A percentile compares a stretch with the other conserved stretches of the same genome.
phyloP scores from a whole-genome alignment of 2,888 invertebrate genomes.

The Agrenia bidenticulata region DNA sequence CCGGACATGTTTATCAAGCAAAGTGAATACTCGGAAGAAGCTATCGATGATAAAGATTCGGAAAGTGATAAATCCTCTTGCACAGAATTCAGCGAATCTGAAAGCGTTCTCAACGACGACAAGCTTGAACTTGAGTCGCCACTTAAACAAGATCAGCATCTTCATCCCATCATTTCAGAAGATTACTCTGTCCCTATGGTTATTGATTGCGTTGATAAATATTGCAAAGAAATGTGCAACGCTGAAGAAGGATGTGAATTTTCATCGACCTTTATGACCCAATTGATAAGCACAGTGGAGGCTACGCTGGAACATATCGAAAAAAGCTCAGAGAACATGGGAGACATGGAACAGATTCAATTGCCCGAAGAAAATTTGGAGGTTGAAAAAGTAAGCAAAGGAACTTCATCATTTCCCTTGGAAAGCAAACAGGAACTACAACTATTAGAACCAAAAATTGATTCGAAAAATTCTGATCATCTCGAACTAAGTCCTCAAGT shows the following conservation, averaged over 20 bases:
- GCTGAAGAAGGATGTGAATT: too few relatives aligned
- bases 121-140: not conserved
- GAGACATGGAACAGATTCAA: not conserved
- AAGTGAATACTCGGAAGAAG: not conserved
- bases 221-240: too few relatives aligned
- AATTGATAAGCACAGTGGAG: not conserved
- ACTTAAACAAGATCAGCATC: too few relatives aligned
- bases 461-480: too few relatives aligned
- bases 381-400: too few relatives aligned
- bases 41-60: conserved; percentile 2
- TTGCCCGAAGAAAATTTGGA: not conserved
- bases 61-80: conserved; percentile 11
- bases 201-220: too few relatives aligned
- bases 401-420: too few relatives aligned
- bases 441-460: too few relatives aligned
- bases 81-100: conserved; percentile 26
- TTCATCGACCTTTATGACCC: too few relatives aligned
- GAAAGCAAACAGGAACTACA: too few relatives aligned
- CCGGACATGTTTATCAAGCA: not conserved
- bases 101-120: conserved; percentile 16
- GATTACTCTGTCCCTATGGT: too few relatives aligned
- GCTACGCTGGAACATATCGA: not conserved
- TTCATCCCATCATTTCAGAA: too few relatives aligned
- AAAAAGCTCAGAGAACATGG: not conserved
- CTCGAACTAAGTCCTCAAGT: not conserved